These are phyloP conservation scores for Eurypyga helias DNA, from an alignment of 2,113 vertebrate genomes.

Conservation along the genomic window DNA sequence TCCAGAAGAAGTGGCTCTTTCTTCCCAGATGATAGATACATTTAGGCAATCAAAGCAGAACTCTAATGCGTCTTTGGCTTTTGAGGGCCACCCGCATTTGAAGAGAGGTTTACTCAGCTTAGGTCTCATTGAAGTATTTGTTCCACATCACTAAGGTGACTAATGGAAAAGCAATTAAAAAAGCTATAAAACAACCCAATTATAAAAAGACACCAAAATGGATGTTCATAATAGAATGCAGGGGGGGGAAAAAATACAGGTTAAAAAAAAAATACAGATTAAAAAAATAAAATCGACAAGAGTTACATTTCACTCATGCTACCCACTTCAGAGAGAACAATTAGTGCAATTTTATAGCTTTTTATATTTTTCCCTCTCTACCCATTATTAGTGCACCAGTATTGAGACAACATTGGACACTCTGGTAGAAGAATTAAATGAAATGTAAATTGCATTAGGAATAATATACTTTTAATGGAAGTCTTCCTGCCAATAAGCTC, in stretches of 20 bases:
- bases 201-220: background rate
- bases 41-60: background rate
- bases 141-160: slow-evolving; percentile 33
- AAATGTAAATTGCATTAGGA: slow-evolving; percentile 34
- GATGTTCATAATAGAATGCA: background rate
- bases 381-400: background rate
- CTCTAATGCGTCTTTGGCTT: background rate
- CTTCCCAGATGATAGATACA: background rate
- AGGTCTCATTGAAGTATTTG: background rate
- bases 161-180: slow-evolving; percentile 51
- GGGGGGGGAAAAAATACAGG: no score
- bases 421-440: background rate
- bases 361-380: background rate
- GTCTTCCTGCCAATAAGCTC: slow-evolving; percentile 4
- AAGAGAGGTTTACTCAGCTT: background rate
- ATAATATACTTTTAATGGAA: background rate
- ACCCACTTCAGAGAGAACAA: slow-evolving; percentile 8
- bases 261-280: background rate
- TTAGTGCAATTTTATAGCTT: background rate
- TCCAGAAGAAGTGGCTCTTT: background rate
- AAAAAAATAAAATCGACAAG: background rate
- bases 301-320: background rate
- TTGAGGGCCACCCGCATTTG: background rate
- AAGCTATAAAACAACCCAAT: background rate
- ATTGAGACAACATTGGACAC: background rate